Conservation (phyloP, 2,888 invertebrate genomes). For the Sycophila texana region DNA sequence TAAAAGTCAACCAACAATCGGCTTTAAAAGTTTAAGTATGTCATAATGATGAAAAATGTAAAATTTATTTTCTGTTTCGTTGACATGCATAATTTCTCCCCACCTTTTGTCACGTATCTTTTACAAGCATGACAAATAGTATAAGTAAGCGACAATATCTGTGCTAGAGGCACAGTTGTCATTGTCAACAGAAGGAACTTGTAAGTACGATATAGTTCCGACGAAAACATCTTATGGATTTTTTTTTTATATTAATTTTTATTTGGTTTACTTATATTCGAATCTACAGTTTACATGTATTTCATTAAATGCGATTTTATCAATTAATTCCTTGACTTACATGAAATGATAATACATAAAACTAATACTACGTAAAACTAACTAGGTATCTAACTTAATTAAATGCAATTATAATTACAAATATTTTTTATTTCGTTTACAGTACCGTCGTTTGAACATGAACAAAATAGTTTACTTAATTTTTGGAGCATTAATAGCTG, state of each 20-base stretch:
- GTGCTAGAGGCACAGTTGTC: conserved; percentile 30
- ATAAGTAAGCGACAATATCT: conserved; percentile 31
- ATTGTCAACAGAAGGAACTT: conserved; percentile 17
- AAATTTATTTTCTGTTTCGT: background rate
- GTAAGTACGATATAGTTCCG: conserved; percentile 21
- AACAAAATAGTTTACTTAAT: background rate
- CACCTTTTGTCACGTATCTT: conserved; percentile 32
- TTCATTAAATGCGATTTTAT: background rate
- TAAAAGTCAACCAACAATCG: no score
- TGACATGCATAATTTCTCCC: conserved; percentile 37
- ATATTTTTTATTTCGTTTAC: no score
- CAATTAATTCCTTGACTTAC: no score
- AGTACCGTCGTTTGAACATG: background rate
- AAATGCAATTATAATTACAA: no score
- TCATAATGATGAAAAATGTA: no score
- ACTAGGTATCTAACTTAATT: no score
- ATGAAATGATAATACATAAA: no score
- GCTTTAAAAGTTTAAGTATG: no score
- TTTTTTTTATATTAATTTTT: background rate
- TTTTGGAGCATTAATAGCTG: background rate
- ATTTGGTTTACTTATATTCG: background rate
- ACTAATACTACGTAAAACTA: no score
- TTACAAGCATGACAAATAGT: conserved; percentile 10
- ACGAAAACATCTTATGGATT: background rate
- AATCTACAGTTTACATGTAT: background rate